Percentiles rank a stretch among this genome's conserved stretches.
Conservation (phyloP, 2,113 vertebrate genomes). For the Tenrec ecaudatus region DNA sequence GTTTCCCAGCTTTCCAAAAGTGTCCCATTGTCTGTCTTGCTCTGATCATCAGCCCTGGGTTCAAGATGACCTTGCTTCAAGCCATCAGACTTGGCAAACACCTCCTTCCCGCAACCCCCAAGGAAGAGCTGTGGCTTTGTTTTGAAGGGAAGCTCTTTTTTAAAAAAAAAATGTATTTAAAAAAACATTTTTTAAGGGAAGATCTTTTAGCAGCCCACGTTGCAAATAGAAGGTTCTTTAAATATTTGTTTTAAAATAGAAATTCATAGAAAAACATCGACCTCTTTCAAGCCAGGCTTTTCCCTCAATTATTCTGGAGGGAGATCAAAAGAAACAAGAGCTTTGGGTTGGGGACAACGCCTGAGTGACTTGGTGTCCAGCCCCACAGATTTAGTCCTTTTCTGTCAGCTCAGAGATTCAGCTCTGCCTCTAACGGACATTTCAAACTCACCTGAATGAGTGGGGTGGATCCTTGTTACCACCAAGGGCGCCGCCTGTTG, state of each 20-base stretch:
- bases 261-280: slow-evolving; percentile 6
- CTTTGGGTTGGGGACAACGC: neutral
- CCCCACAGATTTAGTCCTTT: neutral
- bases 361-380: slow-evolving; percentile 38
- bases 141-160: neutral
- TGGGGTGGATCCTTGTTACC: neutral
- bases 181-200: neutral
- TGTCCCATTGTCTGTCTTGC: neutral
- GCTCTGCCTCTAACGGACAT: neutral
- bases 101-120: neutral
- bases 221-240: slow-evolving; percentile 48
- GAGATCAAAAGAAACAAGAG: neutral
- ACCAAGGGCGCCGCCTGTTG: neutral
- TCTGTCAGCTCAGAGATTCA: neutral
- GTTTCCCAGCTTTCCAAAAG: neutral
- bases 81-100: neutral
- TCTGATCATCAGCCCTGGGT: neutral
- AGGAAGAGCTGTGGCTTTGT: neutral
- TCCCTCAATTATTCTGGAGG: slow-evolving; percentile 3
- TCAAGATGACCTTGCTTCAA: neutral
- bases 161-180: too few species aligned
- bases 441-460: neutral
- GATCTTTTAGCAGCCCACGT: neutral
- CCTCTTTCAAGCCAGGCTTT: slow-evolving; percentile 7
- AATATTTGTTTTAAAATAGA: slow-evolving; percentile 66